Evolutionary conservation across 2,888 invertebrate genomes (phyloP), one percentile per base, ranked within the genome.

Genomic region (Agrilus cyanescens): DNA sequence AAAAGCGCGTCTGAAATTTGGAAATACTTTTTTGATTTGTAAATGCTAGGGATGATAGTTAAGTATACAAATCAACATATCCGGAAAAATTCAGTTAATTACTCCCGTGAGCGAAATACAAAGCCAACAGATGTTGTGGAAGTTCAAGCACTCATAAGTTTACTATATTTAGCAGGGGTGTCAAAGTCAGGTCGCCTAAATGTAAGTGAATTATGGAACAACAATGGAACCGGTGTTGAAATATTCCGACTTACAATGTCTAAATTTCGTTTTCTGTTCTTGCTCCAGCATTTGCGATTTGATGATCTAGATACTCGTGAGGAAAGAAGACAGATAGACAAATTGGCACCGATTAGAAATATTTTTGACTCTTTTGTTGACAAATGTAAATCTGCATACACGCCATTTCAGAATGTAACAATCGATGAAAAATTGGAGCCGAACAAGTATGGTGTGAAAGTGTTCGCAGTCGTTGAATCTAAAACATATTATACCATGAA

Each of bases 401-500:
- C 45, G 31, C 47, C 45, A 33, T 43, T 40, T 34, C 43, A 51
- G 41, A 40, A 45, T 48, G 44, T 50, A 33, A 38, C 48, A 18
- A 39, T 47, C 34, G 46, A 51, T 37, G 51, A 52, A 37, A 49
- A 48, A 43, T 40, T 53, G 13, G 44, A 44, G 44, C 47, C 46
- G 14, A 47, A 47, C 39, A 45, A 47, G 15, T 47, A 46, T 30
- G 44, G 38, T 40, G 49, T 50, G 42, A 44, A 39, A 37, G 49
- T 47, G 15, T 36, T 16, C 13, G 37, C 41, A 18, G 47, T 47
- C 37, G 44, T 48, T 18, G 46, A 45, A 16, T 49, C 42, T 39
- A 53, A 52, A 44, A 43, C 46, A 15, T 57, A 45, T 50, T 56
- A 56, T 46, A 50, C 53, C 12, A 35, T 16, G 13, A 53, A 54